Percentiles rank a stretch among this genome's conserved stretches.
phyloP scores from a whole-genome alignment of 2,113 vertebrate species.

The Agelaius phoeniceus region DNA sequence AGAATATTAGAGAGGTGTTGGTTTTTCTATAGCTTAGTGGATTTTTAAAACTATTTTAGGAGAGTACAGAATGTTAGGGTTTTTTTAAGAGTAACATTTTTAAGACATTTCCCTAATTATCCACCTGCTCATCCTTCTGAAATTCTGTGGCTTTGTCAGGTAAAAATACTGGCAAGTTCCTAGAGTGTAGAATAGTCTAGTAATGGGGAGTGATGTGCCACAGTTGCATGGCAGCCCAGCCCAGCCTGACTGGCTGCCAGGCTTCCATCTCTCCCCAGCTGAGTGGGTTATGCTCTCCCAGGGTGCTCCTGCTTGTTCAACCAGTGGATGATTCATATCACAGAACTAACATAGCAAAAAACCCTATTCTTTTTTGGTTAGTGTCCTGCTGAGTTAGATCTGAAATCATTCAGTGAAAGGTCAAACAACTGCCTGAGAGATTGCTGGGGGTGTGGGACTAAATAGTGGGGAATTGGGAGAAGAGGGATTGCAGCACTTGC shows the following conservation, averaged over 20 bases:
- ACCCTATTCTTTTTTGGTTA: neutral
- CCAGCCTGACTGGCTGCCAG: neutral
- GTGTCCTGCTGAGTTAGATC: neutral
- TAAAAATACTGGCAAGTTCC: neutral
- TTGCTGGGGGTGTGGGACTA: constrained; percentile 8
- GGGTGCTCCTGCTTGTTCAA: neutral
- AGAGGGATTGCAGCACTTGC: constrained; percentile 1
- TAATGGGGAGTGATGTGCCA: neutral
- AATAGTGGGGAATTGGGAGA: constrained; percentile 2
- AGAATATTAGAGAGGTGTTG: neutral
- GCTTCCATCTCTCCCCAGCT: neutral
- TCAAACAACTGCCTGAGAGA: neutral
- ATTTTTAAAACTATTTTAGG: neutral
- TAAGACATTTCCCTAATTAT: neutral
- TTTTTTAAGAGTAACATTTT: neutral
- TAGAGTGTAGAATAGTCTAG: neutral
- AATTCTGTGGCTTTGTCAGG: neutral
- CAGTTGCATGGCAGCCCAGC: neutral
- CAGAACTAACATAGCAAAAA: neutral
- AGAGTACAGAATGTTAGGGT: neutral
- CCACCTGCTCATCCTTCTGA: neutral
- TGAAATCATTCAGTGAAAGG: constrained; percentile 26
- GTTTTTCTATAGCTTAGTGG: neutral
- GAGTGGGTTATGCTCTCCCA: neutral
- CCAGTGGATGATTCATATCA: neutral